Evolutionary conservation across 2,113 vertebrate genomes (phyloP), one percentile per base, ranked within the genome.

Genomic region (Chionodraco myersi): DNA sequence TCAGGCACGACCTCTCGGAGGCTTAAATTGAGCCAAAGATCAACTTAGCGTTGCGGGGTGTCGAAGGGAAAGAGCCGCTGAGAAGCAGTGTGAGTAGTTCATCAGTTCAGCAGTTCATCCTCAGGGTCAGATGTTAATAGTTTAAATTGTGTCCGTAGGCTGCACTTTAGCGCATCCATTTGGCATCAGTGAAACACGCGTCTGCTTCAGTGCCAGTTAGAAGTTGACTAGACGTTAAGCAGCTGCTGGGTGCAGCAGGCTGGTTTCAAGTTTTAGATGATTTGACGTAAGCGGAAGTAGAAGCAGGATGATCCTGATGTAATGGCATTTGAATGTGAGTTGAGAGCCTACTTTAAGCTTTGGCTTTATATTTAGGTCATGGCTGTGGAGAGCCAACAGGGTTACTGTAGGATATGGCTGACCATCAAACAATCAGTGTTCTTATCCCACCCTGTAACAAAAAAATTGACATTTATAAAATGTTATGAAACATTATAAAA

Each of bases 261-360:
- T 10, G 34, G 61, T 57, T 79, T 86, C n/a, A 63, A 67, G 71
- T 84, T 81, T 80, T 6, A 67, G 21, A 62, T 48, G 80, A 54
- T 88, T 83, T 86, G 84, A 82, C 58, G 34, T 58, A 74, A 88
- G 75, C 75, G 48, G 79, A 86, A 82, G 88, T 91, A 74, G 86
- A 90, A 89, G 86, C 10, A 60, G 80, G 87, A 89, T 92, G 85
- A 91, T 91, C 84, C 91, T 85, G 89, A 86, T 88, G 63, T 91
- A 88, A 91, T 86, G 91, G 84, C 75, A 90, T 92, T 89, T 88
- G 76, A 90, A 77, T 87, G 73, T 34, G 83, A 90, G 80, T 89
- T 60, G 80, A 89, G 87, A 88, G 83, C 82, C 84, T 74, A 79
- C 85, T 87, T 88, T 90, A 85, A 91, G 89, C 87, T 84, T 83